Evolutionary conservation across 2,113 vertebrate genomes (phyloP), one percentile per base, ranked within the genome.

Genomic region (Brachyhypopomus occidentalis): DNA sequence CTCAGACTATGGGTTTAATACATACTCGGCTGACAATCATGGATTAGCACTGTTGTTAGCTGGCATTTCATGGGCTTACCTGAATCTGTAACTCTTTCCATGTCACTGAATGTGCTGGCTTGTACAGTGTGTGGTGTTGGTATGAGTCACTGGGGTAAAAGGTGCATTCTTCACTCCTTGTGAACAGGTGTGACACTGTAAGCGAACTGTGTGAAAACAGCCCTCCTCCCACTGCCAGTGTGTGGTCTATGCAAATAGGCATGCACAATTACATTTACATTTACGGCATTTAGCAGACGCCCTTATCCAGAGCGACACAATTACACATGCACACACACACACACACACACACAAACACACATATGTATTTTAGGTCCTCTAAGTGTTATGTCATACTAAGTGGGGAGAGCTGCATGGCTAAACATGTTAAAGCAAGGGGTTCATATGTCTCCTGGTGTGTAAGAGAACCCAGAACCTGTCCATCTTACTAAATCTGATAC

Each of bases 1-100:
- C 19, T 60, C 84, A 73, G 86, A 84, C 83, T 45, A 70, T 85
- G 84, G 73, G 72, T 77, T 83, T 81, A 76, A 84, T 63, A 25
- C 59, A 27, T 20, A n/a, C 6, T 52, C 48, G 56, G 66, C 27
- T 1, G 6, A 38, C 56, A 80, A 25, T 23, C 64, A 64, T 30
- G 63, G 34, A 27, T 64, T 45, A 63, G 82, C 77, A 67, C 71
- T 63, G 55, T 45, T 75, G 60, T 41, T 62, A 77, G 72, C 55
- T 60, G 55, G 16, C 60, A n/a, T 75, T 58, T 58, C 41, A 45
- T 69, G 36, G 64, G 9, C 41, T 1, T 8, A 45, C 9, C 12
- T 20, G 14, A 36, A 36, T 66, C 27, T 36, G 25, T 7, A 66
- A 2, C 30, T 0, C 2, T 3, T 22, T 23, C 22, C 22, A 12